Evolutionary conservation across 92 coral and sea anemone genomes (phyloP).

Genomic region (Diadumene lineata): DNA sequence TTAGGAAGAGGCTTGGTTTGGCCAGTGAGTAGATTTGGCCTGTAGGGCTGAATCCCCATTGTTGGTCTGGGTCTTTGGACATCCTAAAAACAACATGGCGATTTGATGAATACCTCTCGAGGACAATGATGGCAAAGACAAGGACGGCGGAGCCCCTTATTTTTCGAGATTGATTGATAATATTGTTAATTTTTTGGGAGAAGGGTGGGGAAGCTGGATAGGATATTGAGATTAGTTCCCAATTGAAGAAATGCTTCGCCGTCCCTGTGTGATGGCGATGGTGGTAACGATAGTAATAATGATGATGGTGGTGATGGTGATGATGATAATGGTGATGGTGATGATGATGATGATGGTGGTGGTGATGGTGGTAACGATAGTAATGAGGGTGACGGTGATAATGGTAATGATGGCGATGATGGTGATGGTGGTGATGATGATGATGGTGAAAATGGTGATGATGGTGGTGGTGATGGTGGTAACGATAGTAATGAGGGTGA

Average conservation of each 20-base stretch:
- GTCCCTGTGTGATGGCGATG: too few relatives aligned
- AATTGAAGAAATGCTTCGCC: background rate
- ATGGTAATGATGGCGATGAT: background rate
- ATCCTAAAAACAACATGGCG: constrained; percentile 30
- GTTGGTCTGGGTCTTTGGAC: constrained; percentile 61
- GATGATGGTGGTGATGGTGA: background rate
- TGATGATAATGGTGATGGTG: background rate
- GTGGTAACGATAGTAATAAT: background rate
- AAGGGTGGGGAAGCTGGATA: too few relatives aligned
- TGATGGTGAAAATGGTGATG: constrained; percentile 6
- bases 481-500: background rate
- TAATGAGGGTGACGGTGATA: background rate
- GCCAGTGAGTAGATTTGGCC: constrained; percentile 87
- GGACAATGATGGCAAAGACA: too few relatives aligned
- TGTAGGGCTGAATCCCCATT: constrained; percentile 88
- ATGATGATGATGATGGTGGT: constrained; percentile 11
- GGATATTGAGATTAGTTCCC: too few relatives aligned
- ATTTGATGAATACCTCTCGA: too few relatives aligned
- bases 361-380: background rate
- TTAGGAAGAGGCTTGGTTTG: constrained; percentile 71
- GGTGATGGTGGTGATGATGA: constrained; percentile 1
- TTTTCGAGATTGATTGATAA: too few relatives aligned
- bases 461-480: constrained; percentile 1
- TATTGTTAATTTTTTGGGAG: too few relatives aligned
- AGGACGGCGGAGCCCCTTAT: too few relatives aligned